Evolutionary conservation across 2,888 invertebrate species (phyloP), one percentile per base, ranked within the genome.

Genomic region (Sinopyrophorus schimmeli): DNA sequence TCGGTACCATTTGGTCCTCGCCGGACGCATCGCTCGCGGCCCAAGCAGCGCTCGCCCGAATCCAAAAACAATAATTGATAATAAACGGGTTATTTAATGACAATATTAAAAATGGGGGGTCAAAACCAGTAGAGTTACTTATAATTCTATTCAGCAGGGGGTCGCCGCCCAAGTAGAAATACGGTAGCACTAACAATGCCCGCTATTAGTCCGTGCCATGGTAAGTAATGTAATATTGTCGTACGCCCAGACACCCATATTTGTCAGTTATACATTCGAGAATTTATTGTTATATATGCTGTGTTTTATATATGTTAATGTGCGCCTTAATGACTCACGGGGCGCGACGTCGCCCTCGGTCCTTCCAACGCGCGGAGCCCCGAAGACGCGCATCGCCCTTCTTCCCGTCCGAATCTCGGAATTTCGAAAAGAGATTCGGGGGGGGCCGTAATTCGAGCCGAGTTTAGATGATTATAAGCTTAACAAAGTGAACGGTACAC

Each of bases 111-210:
- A 68, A 67, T 68, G 61, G 66, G 64, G 62, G 60, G 52, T 59
- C 59, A 61, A 61, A 51, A 54, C 58, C 54, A 57, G 57, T 58
- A 56, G 56, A 55, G 60, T 62, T 57, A 58, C 55, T 60, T 58
- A 61, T 61, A 61, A 59, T 57, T 58, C 57, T 50, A 52, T 39
- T 28, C 65, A 48, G 58, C 60, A 59, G 65, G 66, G 63, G 67
- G 67, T 62, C 63, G 63, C 68, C 68, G 64, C 71, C 70, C 72
- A 71, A 70, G 70, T 67, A 59, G 69, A 69, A 66, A 68, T 68
- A 72, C 71, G 65, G 71, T 71, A 72, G 71, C 71, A 62, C 61
- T 64, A 65, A 70, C 70, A 70, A 70, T 69, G 58, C 50, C 28
- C 30, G 55, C 57, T 55, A 59, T 59, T 59, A 62, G 62, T 62